Conservation (phyloP, 2,113 vertebrate genomes). For the Ammospiza caudacuta region DNA sequence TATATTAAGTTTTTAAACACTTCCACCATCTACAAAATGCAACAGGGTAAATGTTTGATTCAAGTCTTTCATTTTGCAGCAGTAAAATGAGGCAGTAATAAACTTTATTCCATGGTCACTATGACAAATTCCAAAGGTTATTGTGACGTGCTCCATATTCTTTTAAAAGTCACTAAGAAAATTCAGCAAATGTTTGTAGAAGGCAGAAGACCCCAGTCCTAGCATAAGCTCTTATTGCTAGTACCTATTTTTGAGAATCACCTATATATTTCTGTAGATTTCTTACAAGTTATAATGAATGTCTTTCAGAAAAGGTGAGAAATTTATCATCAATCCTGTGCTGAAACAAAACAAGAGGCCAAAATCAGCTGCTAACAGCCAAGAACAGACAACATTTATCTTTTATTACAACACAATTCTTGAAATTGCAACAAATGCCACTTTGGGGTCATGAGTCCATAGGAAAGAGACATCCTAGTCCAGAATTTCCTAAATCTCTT, state of each 20-base stretch:
- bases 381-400: not conserved
- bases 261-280: not conserved
- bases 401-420: not conserved
- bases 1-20: not conserved
- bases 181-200: not conserved
- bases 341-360: not conserved
- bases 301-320: not conserved
- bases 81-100: not conserved
- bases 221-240: not conserved
- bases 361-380: not conserved
- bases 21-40: not conserved
- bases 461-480: not conserved
- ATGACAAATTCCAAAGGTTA: not conserved
- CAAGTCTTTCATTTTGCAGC: not conserved
- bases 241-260: not conserved
- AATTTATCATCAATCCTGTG: not conserved
- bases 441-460: not conserved
- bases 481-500: not conserved
- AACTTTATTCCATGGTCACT: not conserved
- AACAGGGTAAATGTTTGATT: not conserved
- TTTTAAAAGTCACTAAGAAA: not conserved
- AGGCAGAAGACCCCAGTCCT: not conserved
- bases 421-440: not conserved
- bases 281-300: not conserved
- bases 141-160: not conserved